Evolutionary conservation across 2,888 invertebrate species (phyloP).

Genomic region (Holacanthella duospinosa): DNA sequence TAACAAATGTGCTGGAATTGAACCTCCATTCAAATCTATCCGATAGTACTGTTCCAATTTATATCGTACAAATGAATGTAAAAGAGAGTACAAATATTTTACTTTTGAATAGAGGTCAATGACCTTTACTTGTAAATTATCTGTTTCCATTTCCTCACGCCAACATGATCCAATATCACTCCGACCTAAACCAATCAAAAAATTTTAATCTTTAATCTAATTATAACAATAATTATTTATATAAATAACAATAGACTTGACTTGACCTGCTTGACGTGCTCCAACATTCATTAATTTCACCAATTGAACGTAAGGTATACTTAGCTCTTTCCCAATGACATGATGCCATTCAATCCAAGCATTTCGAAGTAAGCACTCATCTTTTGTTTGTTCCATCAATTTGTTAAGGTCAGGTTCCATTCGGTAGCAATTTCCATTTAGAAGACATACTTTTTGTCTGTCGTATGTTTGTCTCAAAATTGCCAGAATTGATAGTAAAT

Average conservation of each 20-base stretch:
- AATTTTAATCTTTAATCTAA: background rate
- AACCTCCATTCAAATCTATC: conserved; percentile 39
- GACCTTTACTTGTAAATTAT: conserved; percentile 33
- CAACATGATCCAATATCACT: conserved; percentile 38
- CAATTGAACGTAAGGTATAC: conserved; percentile 47
- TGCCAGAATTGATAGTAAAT: conserved; percentile 45
- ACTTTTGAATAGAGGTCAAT: conserved; percentile 40
- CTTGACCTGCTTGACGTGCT: conserved; percentile 53
- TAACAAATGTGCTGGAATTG: conserved; percentile 46
- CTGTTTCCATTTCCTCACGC: conserved; percentile 37
- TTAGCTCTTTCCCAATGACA: conserved; percentile 51
- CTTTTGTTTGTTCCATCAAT: conserved; percentile 45
- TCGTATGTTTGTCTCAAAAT: conserved; percentile 52
- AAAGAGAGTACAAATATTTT: conserved; percentile 41
- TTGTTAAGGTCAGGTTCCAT: conserved; percentile 55
- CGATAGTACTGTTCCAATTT: conserved; percentile 41
- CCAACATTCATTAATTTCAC: conserved; percentile 54
- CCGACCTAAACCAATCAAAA: conserved; percentile 38
- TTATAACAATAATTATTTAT: background rate
- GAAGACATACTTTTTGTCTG: conserved; percentile 49
- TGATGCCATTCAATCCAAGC: conserved; percentile 60
- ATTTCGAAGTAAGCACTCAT: conserved; percentile 48
- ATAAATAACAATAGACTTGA: background rate
- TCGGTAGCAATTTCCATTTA: conserved; percentile 46
- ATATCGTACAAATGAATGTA: conserved; percentile 44